These are phyloP conservation scores for Mesopsocus fuscifrons DNA, from an alignment of 2,888 invertebrate genomes.

Conservation along the genomic window DNA sequence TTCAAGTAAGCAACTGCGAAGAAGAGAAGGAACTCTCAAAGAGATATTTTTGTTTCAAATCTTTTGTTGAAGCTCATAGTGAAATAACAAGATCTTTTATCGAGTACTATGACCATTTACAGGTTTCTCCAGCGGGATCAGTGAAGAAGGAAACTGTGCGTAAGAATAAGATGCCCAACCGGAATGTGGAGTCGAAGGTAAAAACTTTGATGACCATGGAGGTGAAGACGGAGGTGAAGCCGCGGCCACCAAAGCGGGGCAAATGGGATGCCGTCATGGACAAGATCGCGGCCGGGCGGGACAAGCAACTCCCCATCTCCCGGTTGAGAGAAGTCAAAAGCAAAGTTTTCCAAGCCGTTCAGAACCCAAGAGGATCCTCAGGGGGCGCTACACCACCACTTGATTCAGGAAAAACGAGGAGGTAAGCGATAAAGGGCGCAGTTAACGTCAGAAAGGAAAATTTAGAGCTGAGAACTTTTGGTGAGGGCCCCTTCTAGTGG, in stretches of 20 bases:
- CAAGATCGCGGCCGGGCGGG: conserved; percentile 52
- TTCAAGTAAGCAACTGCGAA: no score
- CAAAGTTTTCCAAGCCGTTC: conserved; percentile 36
- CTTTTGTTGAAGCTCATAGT: no score
- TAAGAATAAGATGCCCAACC: conserved; percentile 59
- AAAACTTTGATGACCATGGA: conserved; percentile 41
- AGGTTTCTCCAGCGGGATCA: conserved; percentile 14
- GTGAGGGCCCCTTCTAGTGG: no score
- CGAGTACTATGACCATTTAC: no score
- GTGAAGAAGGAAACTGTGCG: conserved; percentile 30
- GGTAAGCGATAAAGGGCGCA: no score
- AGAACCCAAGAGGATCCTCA: conserved; percentile 30
- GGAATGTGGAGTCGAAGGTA: conserved; percentile 55
- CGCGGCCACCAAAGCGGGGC: conserved; percentile 38
- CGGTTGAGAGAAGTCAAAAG: conserved; percentile 70
- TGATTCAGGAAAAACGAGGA: no score
- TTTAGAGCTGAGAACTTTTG: no score
- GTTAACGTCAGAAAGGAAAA: no score
- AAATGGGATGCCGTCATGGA: conserved; percentile 74
- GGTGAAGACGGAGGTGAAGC: conserved; percentile 23
- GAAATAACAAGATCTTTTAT: no score
- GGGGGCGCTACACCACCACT: conserved; percentile 32
- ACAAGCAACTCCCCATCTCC: conserved; percentile 45
- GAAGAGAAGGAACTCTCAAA: no score
- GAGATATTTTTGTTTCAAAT: no score